Percentiles rank a stretch among this genome's conserved stretches.
These are phyloP conservation scores for Chaetorhynchus papuensis DNA, from an alignment of 2,113 vertebrate species.

Conservation along the genomic window DNA sequence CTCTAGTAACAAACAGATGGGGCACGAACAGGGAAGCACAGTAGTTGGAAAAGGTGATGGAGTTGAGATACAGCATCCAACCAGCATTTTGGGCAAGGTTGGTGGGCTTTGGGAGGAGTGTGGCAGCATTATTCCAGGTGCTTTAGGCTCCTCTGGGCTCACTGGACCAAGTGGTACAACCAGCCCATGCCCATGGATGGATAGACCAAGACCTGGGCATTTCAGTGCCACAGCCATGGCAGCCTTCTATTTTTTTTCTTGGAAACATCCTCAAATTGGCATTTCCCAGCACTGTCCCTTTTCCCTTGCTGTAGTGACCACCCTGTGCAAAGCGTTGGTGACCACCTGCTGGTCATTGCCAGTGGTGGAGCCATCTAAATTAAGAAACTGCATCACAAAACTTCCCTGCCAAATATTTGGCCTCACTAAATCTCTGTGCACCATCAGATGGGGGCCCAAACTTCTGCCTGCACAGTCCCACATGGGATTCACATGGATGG, in stretches of 20 bases:
- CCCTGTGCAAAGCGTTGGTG: rapidly evolving
- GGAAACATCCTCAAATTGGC: not conserved
- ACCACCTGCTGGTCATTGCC: rapidly evolving
- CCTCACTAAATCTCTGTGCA: not conserved
- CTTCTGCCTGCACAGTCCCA: rapidly evolving
- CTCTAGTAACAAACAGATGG: not conserved
- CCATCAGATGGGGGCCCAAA: rapidly evolving
- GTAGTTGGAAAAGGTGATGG: not conserved
- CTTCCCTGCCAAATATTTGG: not conserved
- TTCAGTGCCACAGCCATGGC: rapidly evolving
- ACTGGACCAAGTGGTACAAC: not conserved
- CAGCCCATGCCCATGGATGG: rapidly evolving
- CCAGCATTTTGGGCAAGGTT: rapidly evolving
- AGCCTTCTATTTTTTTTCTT: rapidly evolving
- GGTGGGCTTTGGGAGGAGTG: not conserved
- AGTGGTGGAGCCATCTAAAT: not conserved
- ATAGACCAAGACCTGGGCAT: rapidly evolving
- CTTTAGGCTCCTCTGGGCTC: not conserved
- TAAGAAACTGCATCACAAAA: not conserved
- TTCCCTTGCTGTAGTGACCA: not conserved
- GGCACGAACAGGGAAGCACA: rapidly evolving
- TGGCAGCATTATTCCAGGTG: not conserved
- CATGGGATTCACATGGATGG: rapidly evolving
- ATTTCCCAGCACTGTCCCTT: rapidly evolving
- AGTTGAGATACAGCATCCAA: not conserved